Percentiles rank a stretch among this genome's conserved stretches.
Evolutionary conservation across 2,888 invertebrate species (phyloP).

Genomic region (Drosophila vallismaia): DNA sequence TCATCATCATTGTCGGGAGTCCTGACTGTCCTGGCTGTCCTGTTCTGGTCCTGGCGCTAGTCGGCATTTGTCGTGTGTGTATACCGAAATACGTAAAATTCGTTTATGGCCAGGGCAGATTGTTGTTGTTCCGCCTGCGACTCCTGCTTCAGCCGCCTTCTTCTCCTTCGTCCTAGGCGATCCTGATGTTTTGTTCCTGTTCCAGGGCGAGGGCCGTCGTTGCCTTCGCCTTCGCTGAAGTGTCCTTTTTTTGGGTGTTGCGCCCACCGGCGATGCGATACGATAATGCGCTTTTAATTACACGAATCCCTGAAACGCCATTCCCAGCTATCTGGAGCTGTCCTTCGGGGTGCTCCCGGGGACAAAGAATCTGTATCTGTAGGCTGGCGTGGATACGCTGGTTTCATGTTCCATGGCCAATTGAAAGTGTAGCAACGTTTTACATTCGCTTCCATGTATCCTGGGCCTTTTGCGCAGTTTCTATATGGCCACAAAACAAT

Average conservation of each 20-base stretch:
- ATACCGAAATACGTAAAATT: slow-evolving; percentile 77
- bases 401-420: slow-evolving; percentile 5
- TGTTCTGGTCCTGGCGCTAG: slow-evolving; percentile 46
- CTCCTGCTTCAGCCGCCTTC: slow-evolving; percentile 22
- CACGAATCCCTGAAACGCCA: slow-evolving; percentile 25
- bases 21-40: slow-evolving; percentile 5
- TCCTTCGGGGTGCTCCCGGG: slow-evolving; percentile 49
- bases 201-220: slow-evolving; percentile 71
- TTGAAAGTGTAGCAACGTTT: slow-evolving; percentile 24
- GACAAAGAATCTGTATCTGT: slow-evolving; percentile 30
- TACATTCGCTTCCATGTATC: slow-evolving; percentile 44
- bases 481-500: slow-evolving; percentile 65
- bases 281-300: slow-evolving; percentile 44
- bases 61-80: slow-evolving; percentile 78
- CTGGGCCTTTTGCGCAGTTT: slow-evolving; percentile 73
- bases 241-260: slow-evolving; percentile 29
- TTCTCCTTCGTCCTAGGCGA: slow-evolving; percentile 13
- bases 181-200: slow-evolving; percentile 63
- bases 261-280: slow-evolving; percentile 48
- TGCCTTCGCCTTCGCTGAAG: slow-evolving; percentile 32
- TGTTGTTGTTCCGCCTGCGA: slow-evolving; percentile 45
- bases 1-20: slow-evolving; percentile 17
- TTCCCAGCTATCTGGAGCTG: not conserved
- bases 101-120: slow-evolving; percentile 69
- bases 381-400: slow-evolving; percentile 17